Base-by-base conservation (phyloP, 2,888 invertebrate genomes). In the Dinocampus coccinellae region DNA sequence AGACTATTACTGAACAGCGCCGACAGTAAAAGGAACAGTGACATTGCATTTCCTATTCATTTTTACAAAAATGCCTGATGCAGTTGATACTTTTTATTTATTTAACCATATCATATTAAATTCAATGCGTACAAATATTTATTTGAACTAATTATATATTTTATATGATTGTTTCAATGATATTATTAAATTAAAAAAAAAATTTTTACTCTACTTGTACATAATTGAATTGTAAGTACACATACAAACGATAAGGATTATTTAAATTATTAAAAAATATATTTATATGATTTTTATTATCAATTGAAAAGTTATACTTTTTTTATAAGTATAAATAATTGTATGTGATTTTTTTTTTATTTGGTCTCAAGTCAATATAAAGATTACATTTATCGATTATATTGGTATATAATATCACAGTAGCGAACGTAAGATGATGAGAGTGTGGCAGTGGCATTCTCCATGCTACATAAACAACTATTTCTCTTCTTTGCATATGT, bases 11-110 rank as follows among this genome's bases (percentile, higher is more conserved):
- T n/a, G n/a, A n/a, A n/a, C n/a, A n/a, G n/a, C n/a, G 52, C 52
- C 58, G 58, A 67, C 53, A 52, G 52, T 36, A 34, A 26, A 53
- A 58, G 65, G 39, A 42, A 52, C 57, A 57, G 34, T 74, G 73
- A 74, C 64, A 34, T 64, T 69, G 72, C 74, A 7, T 73, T 69
- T 71, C 33, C 29, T 1, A 29, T 36, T 36, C 10, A 36, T 36
- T 36, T 33, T 33, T 33, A 33, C 7, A 9, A 1, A 9, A 36
- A 4, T 10, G 36, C 10, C 10, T 3, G n/a, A n/a, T n/a, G n/a
- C n/a, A n/a, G n/a, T n/a, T n/a, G n/a, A n/a, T n/a, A n/a, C n/a
- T n/a, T n/a, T n/a, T n/a, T n/a, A n/a, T n/a, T n/a, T n/a, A n/a
- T n/a, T n/a, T n/a, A n/a, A n/a, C n/a, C n/a, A n/a, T n/a, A n/a